Base-by-base conservation (phyloP, 2,888 invertebrate species). In the Phragmatobia fuliginosa region DNA sequence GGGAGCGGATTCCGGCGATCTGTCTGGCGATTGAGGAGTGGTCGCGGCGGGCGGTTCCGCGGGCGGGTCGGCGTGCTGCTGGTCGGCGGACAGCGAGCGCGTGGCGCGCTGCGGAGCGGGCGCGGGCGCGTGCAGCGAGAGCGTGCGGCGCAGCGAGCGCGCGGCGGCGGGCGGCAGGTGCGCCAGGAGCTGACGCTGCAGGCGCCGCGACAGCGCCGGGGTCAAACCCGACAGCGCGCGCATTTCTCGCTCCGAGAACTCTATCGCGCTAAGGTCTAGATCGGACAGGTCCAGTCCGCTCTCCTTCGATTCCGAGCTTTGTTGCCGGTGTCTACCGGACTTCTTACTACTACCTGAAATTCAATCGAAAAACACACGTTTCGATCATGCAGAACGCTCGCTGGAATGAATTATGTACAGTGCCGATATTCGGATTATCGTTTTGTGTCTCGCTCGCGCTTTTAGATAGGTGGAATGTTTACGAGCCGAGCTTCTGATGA, bases 121-220 rank as follows among this genome's bases (percentile, higher is more conserved):
- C 85, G 87, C 83, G 84, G 77, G 66, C 68, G 75, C 84, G 85
- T 87, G 88, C 87, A 96, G 95, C 76, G 96, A 96, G 62, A 97
- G 93, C 70, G 97, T 97, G 83, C 97, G 96, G 71, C 97, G 96
- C 79, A 97, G 89, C 82, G 96, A 94, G 82, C 96, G 95, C 41
- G 96, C 96, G 92, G 97, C 97, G 73, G 96, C 96, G 81, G 97
- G 96, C 77, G 97, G 97, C 86, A 97, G 89, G 88, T 97, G 96
- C 79, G 97, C 96, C 71, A 97, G 93, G 81, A 97, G 93, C 90
- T 97, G 97, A 73, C 96, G 96, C 93, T 97, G 97, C 86, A 97
- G 96, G 59, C 97, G 96, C 82, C 96, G 96, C 77, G 97, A 96
- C 82, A 97, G 94, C 78, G 96, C 97, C 45, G 97, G 97, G 80